Evolutionary conservation across 2,888 invertebrate species (phyloP).

Genomic region (Sphaerophoria rueppellii): DNA sequence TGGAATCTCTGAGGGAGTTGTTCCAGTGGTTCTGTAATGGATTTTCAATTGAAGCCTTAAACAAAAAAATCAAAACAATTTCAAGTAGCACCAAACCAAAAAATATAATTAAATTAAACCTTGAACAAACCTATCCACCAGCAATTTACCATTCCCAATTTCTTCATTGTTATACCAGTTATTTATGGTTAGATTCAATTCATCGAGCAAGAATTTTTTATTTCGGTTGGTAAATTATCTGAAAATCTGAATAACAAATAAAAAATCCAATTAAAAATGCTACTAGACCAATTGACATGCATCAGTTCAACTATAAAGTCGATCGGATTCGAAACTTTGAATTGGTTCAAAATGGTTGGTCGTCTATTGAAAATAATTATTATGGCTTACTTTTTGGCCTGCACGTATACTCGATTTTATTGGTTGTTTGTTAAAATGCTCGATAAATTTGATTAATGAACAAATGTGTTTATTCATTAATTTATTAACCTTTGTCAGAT

Average conservation of each 20-base stretch:
- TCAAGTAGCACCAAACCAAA: conserved; percentile 13
- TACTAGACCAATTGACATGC: conserved; percentile 71
- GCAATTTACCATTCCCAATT: background rate
- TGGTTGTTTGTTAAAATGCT: background rate
- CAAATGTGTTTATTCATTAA: conserved; percentile 63
- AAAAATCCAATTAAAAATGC: conserved; percentile 70
- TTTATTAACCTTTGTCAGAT: conserved; percentile 64
- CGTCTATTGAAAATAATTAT: background rate
- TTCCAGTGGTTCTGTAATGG: background rate
- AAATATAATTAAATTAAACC: conserved; percentile 38
- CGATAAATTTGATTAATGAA: conserved; percentile 50
- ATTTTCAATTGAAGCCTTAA: conserved; percentile 3
- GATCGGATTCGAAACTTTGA: conserved; percentile 54
- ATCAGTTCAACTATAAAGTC: conserved; percentile 61
- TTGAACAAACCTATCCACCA: conserved; percentile 38
- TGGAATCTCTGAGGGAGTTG: background rate
- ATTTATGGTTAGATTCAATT: conserved; percentile 43
- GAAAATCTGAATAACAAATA: conserved; percentile 37
- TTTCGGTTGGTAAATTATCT: conserved; percentile 48
- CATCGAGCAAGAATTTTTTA: conserved; percentile 34
- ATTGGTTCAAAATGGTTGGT: conserved; percentile 2
- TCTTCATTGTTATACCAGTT: background rate
- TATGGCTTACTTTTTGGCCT: conserved; percentile 38
- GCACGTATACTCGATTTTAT: conserved; percentile 18
- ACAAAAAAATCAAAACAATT: conserved; percentile 14